Evolutionary conservation across 2,113 vertebrate species (phyloP).

Genomic region (Lepisosteus oculatus): DNA sequence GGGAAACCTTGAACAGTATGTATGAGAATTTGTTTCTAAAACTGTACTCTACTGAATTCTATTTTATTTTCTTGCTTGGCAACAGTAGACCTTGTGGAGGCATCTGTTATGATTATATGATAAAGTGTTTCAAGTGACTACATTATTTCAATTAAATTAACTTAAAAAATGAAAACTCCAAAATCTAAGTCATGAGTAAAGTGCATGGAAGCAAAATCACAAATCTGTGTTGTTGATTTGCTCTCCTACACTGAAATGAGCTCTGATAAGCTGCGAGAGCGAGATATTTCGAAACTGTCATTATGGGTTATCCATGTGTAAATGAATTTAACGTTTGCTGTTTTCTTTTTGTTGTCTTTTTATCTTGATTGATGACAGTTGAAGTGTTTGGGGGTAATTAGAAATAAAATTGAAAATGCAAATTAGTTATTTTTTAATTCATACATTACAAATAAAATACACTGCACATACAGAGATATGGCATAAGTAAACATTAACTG

Average conservation of each 20-base stretch:
- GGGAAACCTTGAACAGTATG: no score
- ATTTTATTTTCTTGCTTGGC: no score
- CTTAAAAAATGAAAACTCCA: not conserved
- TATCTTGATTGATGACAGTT: not conserved
- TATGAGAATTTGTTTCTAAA: no score
- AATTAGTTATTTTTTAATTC: slow-evolving; percentile 14
- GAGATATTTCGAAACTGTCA: no score
- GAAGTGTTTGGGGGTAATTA: slow-evolving; percentile 19
- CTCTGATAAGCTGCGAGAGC: no score
- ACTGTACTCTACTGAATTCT: no score
- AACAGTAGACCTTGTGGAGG: no score
- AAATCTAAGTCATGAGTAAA: not conserved
- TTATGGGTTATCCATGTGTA: not conserved
- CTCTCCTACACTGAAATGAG: no score
- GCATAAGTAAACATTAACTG: not conserved
- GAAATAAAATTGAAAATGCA: slow-evolving; percentile 18
- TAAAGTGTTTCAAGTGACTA: no score
- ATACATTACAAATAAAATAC: not conserved
- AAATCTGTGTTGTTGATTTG: no score
- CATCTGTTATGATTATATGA: no score
- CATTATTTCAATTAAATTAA: not conserved
- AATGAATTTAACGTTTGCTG: not conserved
- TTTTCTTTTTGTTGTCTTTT: not conserved
- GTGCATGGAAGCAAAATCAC: no score
- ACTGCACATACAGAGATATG: slow-evolving; percentile 4